A percentile compares a stretch with the other conserved stretches of the same genome.
phyloP scores from a whole-genome alignment of 2,113 vertebrate species.

The Chrysemys picta region DNA sequence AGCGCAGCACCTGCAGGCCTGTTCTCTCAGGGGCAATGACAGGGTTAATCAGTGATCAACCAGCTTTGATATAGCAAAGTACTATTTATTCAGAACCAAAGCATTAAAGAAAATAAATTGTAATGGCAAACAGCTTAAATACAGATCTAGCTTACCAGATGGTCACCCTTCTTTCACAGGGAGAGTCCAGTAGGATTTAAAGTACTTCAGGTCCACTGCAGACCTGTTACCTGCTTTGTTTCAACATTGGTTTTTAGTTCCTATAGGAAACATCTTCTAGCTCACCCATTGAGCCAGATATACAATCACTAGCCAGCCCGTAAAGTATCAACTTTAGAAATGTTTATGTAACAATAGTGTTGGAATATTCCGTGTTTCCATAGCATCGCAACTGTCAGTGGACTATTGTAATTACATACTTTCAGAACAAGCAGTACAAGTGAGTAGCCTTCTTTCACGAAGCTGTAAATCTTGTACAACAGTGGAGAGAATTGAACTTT shows the following conservation, averaged over 20 bases:
- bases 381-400: not conserved
- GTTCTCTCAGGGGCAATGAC: not conserved
- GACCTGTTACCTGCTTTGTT: not conserved
- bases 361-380: not conserved
- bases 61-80: not conserved
- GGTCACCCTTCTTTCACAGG: not conserved
- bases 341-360: too few species aligned
- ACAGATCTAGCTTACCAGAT: not conserved
- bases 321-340: too few species aligned
- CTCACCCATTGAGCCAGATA: not conserved
- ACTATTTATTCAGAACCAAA: not conserved
- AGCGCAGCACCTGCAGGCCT: not conserved
- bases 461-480: accelerated
- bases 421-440: accelerated
- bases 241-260: not conserved
- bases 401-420: not conserved
- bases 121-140: not conserved
- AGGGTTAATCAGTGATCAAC: not conserved
- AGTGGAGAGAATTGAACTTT: not conserved
- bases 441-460: not conserved
- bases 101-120: not conserved
- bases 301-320: not conserved
- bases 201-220: not conserved
- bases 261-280: not conserved
- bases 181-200: not conserved